phyloP scores from a whole-genome alignment of 2,797 vertebrate species.

The Parotocinclus haroldoi region DNA sequence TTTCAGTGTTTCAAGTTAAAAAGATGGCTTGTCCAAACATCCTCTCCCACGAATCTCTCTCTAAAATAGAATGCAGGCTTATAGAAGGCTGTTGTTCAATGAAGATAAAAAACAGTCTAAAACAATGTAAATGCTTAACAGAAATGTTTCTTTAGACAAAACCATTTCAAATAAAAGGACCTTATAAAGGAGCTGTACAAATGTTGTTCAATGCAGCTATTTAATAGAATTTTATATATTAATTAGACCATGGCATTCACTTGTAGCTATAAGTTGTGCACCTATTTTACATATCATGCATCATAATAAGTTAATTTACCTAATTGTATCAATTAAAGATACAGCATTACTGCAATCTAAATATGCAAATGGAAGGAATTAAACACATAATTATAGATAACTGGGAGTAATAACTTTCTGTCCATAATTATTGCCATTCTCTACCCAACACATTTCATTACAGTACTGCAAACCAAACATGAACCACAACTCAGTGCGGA shows the following conservation, averaged over 20 bases:
- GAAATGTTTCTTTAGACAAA: no score
- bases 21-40: constrained; percentile 6
- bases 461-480: constrained; percentile 77
- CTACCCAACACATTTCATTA: constrained; percentile 81
- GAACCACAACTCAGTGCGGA: constrained; percentile 72
- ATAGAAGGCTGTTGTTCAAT: no score
- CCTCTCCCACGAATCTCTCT: constrained; percentile 3
- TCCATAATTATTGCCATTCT: constrained; percentile 73
- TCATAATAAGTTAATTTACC: constrained; percentile 58
- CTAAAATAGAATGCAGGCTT: background rate
- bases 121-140: no score
- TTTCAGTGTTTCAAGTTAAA: constrained; percentile 9
- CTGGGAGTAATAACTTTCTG: constrained; percentile 73
- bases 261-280: background rate
- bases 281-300: constrained; percentile 46
- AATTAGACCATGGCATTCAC: no score
- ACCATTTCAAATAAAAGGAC: no score
- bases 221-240: no score
- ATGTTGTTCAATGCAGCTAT: no score
- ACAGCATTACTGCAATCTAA: constrained; percentile 71
- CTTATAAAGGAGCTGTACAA: no score
- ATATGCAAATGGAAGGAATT: constrained; percentile 70
- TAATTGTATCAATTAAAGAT: constrained; percentile 74
- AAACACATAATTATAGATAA: constrained; percentile 69
- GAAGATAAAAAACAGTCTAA: no score